phyloP scores from a whole-genome alignment of 2,113 vertebrate species.

The Perca schrenkii region DNA sequence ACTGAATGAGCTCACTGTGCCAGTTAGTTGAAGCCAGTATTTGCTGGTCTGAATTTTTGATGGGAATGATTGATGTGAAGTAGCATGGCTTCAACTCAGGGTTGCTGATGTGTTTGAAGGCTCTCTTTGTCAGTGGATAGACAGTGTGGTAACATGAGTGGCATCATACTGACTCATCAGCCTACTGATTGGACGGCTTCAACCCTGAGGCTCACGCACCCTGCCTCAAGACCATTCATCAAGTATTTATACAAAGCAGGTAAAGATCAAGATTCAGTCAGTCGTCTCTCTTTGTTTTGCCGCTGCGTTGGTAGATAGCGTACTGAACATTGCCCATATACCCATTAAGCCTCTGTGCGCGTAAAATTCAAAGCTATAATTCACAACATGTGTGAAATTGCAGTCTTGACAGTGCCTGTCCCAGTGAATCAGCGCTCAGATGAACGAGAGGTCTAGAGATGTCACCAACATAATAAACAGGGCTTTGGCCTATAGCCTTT shows the following conservation, averaged over 20 bases:
- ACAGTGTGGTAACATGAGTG: constrained; percentile 73
- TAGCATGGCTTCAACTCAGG: constrained; percentile 43
- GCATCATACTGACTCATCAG: constrained; percentile 77
- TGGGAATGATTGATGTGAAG: constrained; percentile 68
- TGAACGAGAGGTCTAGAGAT: constrained; percentile 75
- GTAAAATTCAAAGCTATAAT: constrained; percentile 72
- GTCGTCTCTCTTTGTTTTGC: constrained; percentile 40
- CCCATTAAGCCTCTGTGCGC: constrained; percentile 59
- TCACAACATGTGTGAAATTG: constrained; percentile 76
- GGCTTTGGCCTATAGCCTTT: constrained; percentile 70
- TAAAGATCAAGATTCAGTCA: constrained; percentile 58
- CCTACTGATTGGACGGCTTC: constrained; percentile 60
- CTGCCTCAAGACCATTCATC: constrained; percentile 61
- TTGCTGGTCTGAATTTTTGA: constrained; percentile 62
- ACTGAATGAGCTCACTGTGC: constrained; percentile 43
- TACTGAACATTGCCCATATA: constrained; percentile 56
- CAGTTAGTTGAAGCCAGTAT: constrained; percentile 41
- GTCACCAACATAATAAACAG: constrained; percentile 79
- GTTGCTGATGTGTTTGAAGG: constrained; percentile 73
- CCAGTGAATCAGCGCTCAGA: constrained; percentile 75
- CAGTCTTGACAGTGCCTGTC: constrained; percentile 72
- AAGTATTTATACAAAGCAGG: constrained; percentile 74
- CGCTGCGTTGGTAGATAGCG: constrained; percentile 41
- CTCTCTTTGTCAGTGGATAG: constrained; percentile 71
- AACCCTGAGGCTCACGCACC: constrained; percentile 38